Base-by-base conservation (phyloP, 2,888 invertebrate species). In the Mesoligia furuncula region DNA sequence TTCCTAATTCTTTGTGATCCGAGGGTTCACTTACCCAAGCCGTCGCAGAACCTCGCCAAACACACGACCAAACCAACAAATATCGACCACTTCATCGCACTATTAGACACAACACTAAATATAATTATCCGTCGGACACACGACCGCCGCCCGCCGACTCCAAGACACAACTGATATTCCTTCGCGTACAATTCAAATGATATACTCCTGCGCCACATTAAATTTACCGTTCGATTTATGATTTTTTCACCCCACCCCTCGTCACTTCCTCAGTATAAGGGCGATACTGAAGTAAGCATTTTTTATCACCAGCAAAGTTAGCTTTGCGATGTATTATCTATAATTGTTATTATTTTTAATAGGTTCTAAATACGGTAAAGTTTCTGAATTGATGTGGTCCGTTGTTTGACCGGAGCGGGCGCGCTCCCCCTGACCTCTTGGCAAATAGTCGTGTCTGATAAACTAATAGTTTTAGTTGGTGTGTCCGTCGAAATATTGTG, bases 1-100 rank as follows among this genome's bases (percentile, higher is more conserved):
- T 48, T 27, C 11, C 7, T 0, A 24, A 24, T 31, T 73, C 78
- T 54, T 15, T 9, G 2, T 54, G 65, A 62, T 54, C 42, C 13
- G 24, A 36, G 48, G 73, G 64, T 51, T 45, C 42, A 93, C 96
- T 95, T 83, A 96, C 96, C 95, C 77, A 91, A 92, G 48, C 93
- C 93, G 61, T 92, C 90, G 85, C 92, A 92, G 81, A 89, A 89
- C 85, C 92, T 90, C 88, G 91, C 90, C 89, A 93, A 89, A 87
- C 92, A 94, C 90, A 94, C 90, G 87, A 95, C 80, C 80, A 94
- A 91, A 90, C 93, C 90, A 84, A 92, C 90, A 86, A 94, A 86
- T 88, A 95, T 90, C 85, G 93, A 88, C 93, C 95, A 96, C 94
- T 93, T 93, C 96, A 96, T 96, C 88, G 91, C 95, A 96, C 95